Evolutionary conservation across 2,888 invertebrate species (phyloP), one percentile per base, ranked within the genome.

Genomic region (Thecophora atra): DNA sequence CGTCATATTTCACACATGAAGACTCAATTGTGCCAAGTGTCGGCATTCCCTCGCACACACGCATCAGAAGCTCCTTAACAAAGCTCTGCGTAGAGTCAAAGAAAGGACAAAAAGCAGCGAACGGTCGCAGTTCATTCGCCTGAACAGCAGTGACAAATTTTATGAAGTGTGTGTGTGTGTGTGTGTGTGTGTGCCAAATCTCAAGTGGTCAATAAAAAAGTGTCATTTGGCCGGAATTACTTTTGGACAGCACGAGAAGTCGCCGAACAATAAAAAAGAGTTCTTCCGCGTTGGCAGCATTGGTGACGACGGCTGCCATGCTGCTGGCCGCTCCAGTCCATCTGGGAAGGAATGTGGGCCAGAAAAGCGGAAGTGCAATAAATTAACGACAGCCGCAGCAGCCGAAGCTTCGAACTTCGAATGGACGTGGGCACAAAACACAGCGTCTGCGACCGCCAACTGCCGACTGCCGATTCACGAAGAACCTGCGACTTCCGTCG

Each of bases 201-300:
- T 77, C 76, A 77, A 78, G 76, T 76, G 77, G 75, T 78, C 78
- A 77, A 77, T 78, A 78, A 76, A 76, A 74, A 72, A 71, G 71
- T 74, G 76, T 76, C 74, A 77, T 75, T 73, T 76, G 73, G 52
- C 62, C 68, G 74, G 73, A 77, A 78, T 75, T 77, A 73, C 75
- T 73, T 73, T 71, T 56, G 69, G 68, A 13, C 28, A 51, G 52
- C n/a, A 24, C n/a, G 6, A 56, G 37, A 17, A 60, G 51, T 37
- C 42, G 42, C 42, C 37, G 24, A 37, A 42, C 44, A 58, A 30
- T 17, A 44, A 56, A 58, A 44, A 42, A 26, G 42, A 58, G 58
- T 24, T 7, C 11, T n/a, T 24, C 28, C 30, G 19, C 66, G 66
- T 54, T 56, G 65, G 56, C 67, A 44, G 47, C 28, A 15, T 47